These are phyloP conservation scores for Uria lomvia DNA, from an alignment of 2,113 vertebrate genomes.

Conservation along the genomic window DNA sequence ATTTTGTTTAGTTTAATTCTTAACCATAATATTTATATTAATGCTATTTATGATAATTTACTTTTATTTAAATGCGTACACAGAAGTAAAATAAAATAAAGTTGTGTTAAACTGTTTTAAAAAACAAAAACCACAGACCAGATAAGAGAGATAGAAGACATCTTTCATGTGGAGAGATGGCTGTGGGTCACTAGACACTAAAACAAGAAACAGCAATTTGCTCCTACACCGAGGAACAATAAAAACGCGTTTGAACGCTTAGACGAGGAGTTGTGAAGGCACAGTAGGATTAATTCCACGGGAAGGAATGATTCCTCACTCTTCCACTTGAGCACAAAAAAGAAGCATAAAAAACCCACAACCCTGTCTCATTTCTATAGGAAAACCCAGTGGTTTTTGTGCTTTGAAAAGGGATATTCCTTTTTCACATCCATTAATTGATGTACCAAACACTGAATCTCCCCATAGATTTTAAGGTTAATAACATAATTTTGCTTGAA, in stretches of 20 bases:
- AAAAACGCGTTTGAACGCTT: background rate
- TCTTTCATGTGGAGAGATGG: background rate
- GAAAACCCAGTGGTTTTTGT: fast-evolving
- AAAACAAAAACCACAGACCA: background rate
- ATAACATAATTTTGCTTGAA: background rate
- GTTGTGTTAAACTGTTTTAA: background rate
- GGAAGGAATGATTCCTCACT: background rate
- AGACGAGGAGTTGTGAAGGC: background rate
- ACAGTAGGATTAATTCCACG: background rate
- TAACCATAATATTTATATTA: constrained; percentile 7
- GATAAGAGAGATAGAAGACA: background rate
- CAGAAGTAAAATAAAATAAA: background rate
- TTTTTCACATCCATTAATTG: background rate
- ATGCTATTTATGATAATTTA: background rate
- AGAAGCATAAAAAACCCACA: background rate
- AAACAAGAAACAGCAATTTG: background rate
- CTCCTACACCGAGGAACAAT: background rate
- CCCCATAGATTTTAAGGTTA: background rate
- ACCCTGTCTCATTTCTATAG: background rate
- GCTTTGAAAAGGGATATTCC: background rate
- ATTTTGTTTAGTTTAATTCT: background rate
- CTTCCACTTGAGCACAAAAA: background rate
- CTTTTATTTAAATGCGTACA: background rate
- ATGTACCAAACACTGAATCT: background rate
- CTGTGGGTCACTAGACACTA: background rate